These are phyloP conservation scores for Muscicapa adusta DNA, from an alignment of 2,113 vertebrate genomes.

Conservation along the genomic window DNA sequence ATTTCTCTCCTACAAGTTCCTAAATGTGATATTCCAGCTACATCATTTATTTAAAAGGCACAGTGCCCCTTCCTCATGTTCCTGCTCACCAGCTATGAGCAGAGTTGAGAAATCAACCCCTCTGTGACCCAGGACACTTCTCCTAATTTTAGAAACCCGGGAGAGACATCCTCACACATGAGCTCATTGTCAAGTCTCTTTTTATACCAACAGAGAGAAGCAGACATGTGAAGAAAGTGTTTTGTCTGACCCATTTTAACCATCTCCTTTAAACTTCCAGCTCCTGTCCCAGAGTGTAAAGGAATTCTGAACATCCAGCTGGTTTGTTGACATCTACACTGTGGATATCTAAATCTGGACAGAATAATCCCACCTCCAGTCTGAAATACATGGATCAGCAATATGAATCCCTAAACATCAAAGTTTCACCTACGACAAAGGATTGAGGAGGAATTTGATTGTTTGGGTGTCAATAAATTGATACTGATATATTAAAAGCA, in stretches of 20 bases:
- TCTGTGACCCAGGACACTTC: background rate
- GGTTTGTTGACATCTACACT: background rate
- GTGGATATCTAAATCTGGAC: background rate
- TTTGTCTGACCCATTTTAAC: conserved; percentile 27
- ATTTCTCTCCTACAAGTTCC: background rate
- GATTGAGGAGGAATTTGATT: background rate
- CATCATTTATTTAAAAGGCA: background rate
- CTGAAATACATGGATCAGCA: background rate
- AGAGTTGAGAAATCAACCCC: background rate
- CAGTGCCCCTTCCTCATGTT: background rate
- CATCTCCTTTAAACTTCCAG: background rate
- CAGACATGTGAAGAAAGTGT: background rate
- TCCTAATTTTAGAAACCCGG: background rate
- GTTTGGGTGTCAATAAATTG: background rate
- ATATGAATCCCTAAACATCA: background rate
- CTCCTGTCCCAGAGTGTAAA: background rate
- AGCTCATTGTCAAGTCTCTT: background rate
- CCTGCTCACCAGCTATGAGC: background rate
- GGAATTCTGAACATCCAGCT: background rate
- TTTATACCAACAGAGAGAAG: background rate
- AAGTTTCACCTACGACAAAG: background rate
- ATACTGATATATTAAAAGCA: background rate
- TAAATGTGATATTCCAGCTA: background rate
- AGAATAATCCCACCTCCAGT: background rate
- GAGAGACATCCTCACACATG: background rate